Percentiles rank a stretch among this genome's conserved stretches.
Conservation (phyloP, 2,113 vertebrate species). For the Isurus oxyrinchus region DNA sequence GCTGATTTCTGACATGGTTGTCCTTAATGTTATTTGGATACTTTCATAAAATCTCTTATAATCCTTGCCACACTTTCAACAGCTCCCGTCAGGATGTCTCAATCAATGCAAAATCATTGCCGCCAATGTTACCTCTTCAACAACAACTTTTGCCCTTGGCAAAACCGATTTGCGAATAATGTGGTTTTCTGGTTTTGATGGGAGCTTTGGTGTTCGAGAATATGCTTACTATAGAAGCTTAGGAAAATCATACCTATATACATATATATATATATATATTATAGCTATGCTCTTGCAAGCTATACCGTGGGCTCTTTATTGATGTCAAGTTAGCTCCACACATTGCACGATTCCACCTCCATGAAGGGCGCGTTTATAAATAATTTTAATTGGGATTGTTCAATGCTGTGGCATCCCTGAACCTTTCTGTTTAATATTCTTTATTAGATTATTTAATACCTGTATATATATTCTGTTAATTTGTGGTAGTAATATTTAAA, state of each 20-base stretch:
- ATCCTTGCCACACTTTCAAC: neutral
- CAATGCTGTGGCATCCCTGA: neutral
- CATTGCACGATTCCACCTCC: neutral
- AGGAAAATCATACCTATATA: neutral
- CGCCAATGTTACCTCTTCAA: neutral
- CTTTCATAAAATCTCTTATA: neutral
- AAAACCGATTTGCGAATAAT: neutral
- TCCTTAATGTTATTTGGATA: neutral
- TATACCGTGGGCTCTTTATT: neutral
- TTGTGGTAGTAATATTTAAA: neutral
- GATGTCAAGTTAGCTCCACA: neutral
- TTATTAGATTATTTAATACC: neutral
- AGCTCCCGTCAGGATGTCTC: neutral
- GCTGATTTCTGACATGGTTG: neutral
- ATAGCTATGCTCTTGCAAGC: neutral
- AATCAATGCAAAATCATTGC: neutral
- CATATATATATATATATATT: neutral
- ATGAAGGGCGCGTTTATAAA: neutral
- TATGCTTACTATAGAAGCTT: neutral
- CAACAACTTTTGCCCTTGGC: neutral
- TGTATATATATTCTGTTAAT: neutral
- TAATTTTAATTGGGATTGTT: neutral
- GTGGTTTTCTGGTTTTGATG: neutral
- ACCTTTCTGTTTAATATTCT: neutral
- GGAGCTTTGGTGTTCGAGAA: neutral